A percentile compares a stretch with the other conserved stretches of the same genome.
Evolutionary conservation across 2,888 invertebrate genomes (phyloP).

Genomic region (Eupithecia dodoneata): DNA sequence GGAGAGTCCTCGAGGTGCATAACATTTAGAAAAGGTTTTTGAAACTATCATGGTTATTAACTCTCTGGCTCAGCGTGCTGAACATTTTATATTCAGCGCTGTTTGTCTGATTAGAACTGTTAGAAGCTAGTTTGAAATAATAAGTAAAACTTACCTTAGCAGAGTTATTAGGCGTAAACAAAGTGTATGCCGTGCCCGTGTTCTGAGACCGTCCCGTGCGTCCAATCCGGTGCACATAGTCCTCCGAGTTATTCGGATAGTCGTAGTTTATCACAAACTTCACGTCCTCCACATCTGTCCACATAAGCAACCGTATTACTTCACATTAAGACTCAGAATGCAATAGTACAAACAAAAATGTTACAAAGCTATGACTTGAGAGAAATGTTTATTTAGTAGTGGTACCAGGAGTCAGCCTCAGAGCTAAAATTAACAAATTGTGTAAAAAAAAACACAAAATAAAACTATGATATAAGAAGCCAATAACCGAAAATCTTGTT

Average conservation of each 20-base stretch:
- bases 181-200: slow-evolving; percentile 97
- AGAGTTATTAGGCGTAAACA: slow-evolving; percentile 95
- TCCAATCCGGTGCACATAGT: slow-evolving; percentile 98
- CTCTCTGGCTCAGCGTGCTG: no score
- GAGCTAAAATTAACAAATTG: neutral
- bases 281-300: slow-evolving; percentile 98
- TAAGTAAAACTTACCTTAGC: slow-evolving; percentile 84
- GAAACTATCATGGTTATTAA: no score
- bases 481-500: slow-evolving; percentile 10
- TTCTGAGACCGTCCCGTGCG: slow-evolving; percentile 96
- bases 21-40: no score
- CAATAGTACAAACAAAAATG: slow-evolving; percentile 34
- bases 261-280: slow-evolving; percentile 99
- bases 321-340: slow-evolving; percentile 14
- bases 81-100: no score
- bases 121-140: neutral
- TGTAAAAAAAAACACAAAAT: slow-evolving; percentile 12
- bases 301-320: slow-evolving; percentile 38
- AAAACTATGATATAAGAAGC: slow-evolving; percentile 22
- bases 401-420: slow-evolving; percentile 31
- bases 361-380: slow-evolving; percentile 40
- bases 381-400: slow-evolving; percentile 38
- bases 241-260: slow-evolving; percentile 98
- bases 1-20: neutral
- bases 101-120: no score